Base-by-base conservation (phyloP, 2,113 vertebrate genomes). In the Colaptes auratus region DNA sequence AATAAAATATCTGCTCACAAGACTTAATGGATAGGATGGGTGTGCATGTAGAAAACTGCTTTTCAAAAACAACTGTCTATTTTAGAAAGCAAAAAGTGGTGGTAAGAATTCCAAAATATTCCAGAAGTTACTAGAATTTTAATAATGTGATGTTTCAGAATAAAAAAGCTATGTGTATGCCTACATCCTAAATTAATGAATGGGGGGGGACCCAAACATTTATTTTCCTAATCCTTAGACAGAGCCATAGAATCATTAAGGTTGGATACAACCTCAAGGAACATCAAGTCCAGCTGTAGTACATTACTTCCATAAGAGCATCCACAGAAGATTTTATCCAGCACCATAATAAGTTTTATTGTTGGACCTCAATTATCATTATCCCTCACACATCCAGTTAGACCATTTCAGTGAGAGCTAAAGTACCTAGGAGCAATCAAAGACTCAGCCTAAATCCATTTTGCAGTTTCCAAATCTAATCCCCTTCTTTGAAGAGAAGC, bases 381-480 rank as follows among this genome's bases (percentile, higher is more conserved):
- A 56, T 39, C 24, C 36, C 8, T 42, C 53, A 53, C 13, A 42
- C 12, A 65, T 50, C 55, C 78, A 74, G 19, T 90, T 78, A 53
- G 12, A 42, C 28, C 39, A 72, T 56, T 90, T 82, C 64, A 87
- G 30, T 18, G n/a, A 73, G 42, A 89, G 52, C 19, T 66, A 86
- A 86, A 88, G 33, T 25, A 71, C 33, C 46, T 48, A 81, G 63
- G 84, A 90, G 81, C 74, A 72, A 77, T 25, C 33, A 75, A 72
- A 89, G 74, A 84, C 12, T 56, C 10, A 39, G 31, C 19, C 61
- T 61, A 75, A 91, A 88, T 60, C 17, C 50, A 52, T 67, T 95
- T 69, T 12, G 15, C 15, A 66, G 48, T 20, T 92, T 81, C 61
- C 70, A 86, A 91, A 91, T 86, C 69, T 64, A 90, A 90, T 42